Evolutionary conservation across 1,140 invertebrate species (phyloP).

Genomic region (Zaprionus tsacasi): DNA sequence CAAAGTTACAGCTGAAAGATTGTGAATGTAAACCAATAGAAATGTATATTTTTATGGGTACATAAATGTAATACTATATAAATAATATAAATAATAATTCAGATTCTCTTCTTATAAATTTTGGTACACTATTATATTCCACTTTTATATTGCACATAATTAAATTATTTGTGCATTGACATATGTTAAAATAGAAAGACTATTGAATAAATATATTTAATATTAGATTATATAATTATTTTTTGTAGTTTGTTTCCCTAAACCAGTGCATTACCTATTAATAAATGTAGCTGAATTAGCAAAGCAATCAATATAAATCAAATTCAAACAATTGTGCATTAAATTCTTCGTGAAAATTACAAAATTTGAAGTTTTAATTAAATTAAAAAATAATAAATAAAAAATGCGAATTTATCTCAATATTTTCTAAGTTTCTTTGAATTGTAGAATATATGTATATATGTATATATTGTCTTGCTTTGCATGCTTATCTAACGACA

Average conservation of each 20-base stretch:
- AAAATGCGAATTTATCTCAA: background rate
- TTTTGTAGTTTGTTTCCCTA: no score
- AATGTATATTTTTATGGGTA: no score
- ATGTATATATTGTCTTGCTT: background rate
- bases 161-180: no score
- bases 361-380: no score
- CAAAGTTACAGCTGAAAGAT: background rate
- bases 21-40: background rate
- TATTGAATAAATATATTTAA: background rate
- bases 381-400: background rate
- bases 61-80: background rate
- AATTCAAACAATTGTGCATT: no score
- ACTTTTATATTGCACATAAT: no score
- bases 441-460: background rate
- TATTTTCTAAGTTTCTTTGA: no score
- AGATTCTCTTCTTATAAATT: no score
- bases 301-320: background rate
- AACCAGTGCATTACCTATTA: no score
- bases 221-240: background rate
- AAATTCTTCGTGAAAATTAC: no score
- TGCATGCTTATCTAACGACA: background rate
- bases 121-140: no score
- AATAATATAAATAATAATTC: background rate
- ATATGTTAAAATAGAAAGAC: no score
- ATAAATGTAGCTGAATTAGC: background rate